Conservation (phyloP, 2,797 vertebrate species). For the Dipus sagitta region DNA sequence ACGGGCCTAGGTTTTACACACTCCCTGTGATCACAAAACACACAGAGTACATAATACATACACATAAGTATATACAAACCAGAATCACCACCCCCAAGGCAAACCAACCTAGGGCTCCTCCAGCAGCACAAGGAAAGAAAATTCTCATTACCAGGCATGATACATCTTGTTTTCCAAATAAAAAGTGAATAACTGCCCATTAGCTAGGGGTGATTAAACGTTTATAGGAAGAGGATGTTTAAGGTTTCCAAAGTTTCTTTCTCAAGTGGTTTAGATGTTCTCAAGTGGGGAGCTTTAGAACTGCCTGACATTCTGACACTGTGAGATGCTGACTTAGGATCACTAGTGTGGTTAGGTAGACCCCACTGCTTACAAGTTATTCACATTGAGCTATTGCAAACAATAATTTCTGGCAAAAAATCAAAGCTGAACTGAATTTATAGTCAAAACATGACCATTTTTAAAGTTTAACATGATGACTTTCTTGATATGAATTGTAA, state of each 20-base stretch:
- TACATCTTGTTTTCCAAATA: not conserved
- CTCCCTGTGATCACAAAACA: conserved; percentile 64
- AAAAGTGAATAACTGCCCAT: not conserved
- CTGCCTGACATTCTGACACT: not conserved
- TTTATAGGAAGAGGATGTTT: not conserved
- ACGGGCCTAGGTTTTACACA: not conserved
- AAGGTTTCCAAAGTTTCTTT: not conserved
- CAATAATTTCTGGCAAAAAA: not conserved
- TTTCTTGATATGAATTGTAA: not conserved
- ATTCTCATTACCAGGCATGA: not conserved
- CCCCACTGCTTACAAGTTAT: not conserved
- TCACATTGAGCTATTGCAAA: not conserved
- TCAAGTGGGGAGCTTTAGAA: not conserved
- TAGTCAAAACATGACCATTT: not conserved
- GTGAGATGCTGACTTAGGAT: not conserved
- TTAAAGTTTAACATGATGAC: not conserved
- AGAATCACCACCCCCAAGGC: not conserved
- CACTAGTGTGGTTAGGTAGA: not conserved
- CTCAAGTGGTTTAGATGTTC: not conserved
- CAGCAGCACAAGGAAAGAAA: not conserved
- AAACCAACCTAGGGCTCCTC: not conserved
- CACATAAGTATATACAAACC: conserved; percentile 33
- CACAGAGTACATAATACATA: not conserved
- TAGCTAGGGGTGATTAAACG: not conserved
- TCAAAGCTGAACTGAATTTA: not conserved